Evolutionary conservation across 2,888 invertebrate species (phyloP), one percentile per base, ranked within the genome.

Genomic region (Prosopocoilus inquinatus): DNA sequence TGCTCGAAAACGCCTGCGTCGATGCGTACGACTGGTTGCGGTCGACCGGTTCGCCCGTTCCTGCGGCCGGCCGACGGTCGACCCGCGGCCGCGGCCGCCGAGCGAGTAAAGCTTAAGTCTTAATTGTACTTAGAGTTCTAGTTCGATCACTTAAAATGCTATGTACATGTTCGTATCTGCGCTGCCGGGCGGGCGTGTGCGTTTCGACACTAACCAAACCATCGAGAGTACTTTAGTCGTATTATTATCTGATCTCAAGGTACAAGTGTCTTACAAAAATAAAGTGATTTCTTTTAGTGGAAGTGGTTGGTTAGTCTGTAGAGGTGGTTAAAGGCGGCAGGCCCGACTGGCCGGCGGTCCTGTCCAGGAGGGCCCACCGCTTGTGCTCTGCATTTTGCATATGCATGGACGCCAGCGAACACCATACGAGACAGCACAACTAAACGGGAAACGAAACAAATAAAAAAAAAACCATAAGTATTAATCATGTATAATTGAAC

Each of bases 271-370:
- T 71, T 67, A 68, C 63, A 74, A 75, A 74, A 73, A 74, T 74
- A 73, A 74, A 74, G 64, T 70, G 67, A 69, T 64, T 67, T 58
- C n/a, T 68, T 68, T 70, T 67, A 67, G 69, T 70, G 71, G 70
- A 74, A 71, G 70, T 73, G 74, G 71, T 70, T 72, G 70, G 74
- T 75, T 75, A 75, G 74, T 74, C 69, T 71, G 66, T 67, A 66
- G 69, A 67, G 52, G 32, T 72, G 70, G 70, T 70, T 70, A 65
- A 59, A 55, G 65, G 58, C 59, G 62, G 55, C 60, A 50, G 60
- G 53, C 51, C 43, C 45, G 34, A 28, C 15, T 28, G 32, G 41
- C 12, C 12, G 41, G 41, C 41, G 41, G 41, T 41, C 41, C 41
- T 49, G 35, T 44, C 50, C 53, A 43, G 43, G 43, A 36, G 50